A percentile compares a stretch with the other conserved stretches of the same genome.
These are phyloP conservation scores for Amazonetta brasiliensis DNA, from an alignment of 2,797 vertebrate species.

Conservation along the genomic window DNA sequence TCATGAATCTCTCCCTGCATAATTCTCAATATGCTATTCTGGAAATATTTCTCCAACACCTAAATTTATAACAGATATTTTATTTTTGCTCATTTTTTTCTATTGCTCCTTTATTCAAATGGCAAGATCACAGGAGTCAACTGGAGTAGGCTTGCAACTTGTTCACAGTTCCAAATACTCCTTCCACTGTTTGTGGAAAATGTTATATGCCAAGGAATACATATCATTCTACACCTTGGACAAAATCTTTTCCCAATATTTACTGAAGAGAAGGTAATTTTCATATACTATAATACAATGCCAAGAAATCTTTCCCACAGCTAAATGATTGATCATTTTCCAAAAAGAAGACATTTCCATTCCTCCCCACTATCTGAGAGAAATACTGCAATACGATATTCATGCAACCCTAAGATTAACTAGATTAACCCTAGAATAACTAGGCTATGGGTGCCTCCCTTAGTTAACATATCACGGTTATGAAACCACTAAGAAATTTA, in stretches of 20 bases:
- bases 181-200: background rate
- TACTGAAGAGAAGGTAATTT: constrained; percentile 12
- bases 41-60: background rate
- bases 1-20: background rate
- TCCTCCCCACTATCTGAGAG: background rate
- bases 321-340: constrained; percentile 18
- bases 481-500: background rate
- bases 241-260: background rate
- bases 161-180: background rate
- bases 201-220: background rate
- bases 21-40: background rate
- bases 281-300: background rate
- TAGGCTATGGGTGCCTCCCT: background rate
- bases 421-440: background rate
- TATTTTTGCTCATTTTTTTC: constrained; percentile 5
- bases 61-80: background rate
- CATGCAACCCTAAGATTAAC: background rate
- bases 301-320: background rate
- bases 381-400: background rate
- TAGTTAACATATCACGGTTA: background rate
- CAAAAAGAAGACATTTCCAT: background rate
- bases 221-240: background rate
- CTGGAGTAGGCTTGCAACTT: background rate
- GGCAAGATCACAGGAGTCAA: background rate
- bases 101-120: background rate